Evolutionary conservation across 2,888 invertebrate species (phyloP), one percentile per base, ranked within the genome.

Genomic region (Amphipoea oculea): DNA sequence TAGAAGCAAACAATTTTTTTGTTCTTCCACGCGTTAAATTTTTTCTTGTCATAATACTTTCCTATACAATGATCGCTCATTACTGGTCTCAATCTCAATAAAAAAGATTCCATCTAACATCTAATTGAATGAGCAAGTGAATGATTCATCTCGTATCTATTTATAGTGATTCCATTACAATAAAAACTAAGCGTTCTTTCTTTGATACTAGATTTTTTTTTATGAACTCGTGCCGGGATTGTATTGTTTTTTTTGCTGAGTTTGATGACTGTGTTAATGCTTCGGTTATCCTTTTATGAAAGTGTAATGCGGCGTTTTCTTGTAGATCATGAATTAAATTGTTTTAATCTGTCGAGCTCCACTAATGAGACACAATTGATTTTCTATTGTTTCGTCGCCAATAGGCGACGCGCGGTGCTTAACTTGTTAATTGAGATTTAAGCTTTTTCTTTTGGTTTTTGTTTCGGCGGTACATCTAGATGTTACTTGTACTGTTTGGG

Each of bases 121-220:
- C 86, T 89, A 88, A 91, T 89, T 89, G 91, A 90, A 90, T 90
- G 90, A 91, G 81, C 89, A 82, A 81, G 82, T 89, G 88, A 90
- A 91, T 90, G 90, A 90, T 84, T 89, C 89, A 89, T 83, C 76
- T 70, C 73, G 48, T 72, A 45, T 78, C 83, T 90, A 89, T 90
- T 88, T 87, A 90, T 90, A 90, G 83, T 65, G 62, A 65, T 36
- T 72, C 82, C 71, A 79, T 85, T 69, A 75, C 85, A 82, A 88
- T 83, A 86, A 86, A 77, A 74, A 82, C 68, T 14, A 51, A 81
- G 62, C 79, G 48, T 42, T 66, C 36, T 66, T 74, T 66, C 60
- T 74, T 78, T 63, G 72, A 79, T 79, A 36, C 60, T 65, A 48
- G 54, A 7, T 60, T 73, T 73, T 77, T 29, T 57, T 85, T 71